Conservation (phyloP, 1,140 invertebrate genomes). For the Steinernema khuongi region DNA sequence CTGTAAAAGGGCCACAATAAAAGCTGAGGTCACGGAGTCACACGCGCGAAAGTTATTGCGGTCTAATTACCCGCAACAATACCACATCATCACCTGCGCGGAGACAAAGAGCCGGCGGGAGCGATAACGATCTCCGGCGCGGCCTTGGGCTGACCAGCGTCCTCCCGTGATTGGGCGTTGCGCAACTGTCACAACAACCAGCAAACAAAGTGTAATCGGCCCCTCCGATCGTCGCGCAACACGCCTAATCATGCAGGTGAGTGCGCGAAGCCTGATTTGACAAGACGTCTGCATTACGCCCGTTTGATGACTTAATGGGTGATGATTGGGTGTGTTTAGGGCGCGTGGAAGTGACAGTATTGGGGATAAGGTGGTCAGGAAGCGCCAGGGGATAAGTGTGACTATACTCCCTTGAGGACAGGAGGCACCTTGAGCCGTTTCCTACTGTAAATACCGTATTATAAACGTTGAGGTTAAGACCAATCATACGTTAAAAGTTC, state of each 20-base stretch:
- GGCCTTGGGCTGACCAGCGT: not conserved
- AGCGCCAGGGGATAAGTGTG: too few species aligned
- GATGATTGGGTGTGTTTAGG: not conserved
- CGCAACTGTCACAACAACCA: constrained; percentile 11
- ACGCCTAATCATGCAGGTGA: constrained; percentile 1
- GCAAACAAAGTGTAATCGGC: not conserved
- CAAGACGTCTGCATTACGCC: not conserved
- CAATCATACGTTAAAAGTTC: too few species aligned
- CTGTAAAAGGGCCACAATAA: too few species aligned
- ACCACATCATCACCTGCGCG: not conserved
- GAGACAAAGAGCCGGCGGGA: not conserved
- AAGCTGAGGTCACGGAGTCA: not conserved
- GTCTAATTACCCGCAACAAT: constrained; percentile 12
- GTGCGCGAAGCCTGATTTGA: not conserved
- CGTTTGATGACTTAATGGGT: constrained; percentile 5
- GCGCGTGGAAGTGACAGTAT: too few species aligned
- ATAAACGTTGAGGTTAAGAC: too few species aligned
- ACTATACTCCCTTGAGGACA: too few species aligned
- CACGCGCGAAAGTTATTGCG: not conserved
- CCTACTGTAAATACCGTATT: too few species aligned
- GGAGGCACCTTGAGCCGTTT: too few species aligned
- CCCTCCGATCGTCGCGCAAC: not conserved
- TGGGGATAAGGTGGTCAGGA: too few species aligned
- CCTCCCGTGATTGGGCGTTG: not conserved
- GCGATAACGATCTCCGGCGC: not conserved